Conservation (phyloP, 2,113 vertebrate genomes). For the Leptosomus discolor region DNA sequence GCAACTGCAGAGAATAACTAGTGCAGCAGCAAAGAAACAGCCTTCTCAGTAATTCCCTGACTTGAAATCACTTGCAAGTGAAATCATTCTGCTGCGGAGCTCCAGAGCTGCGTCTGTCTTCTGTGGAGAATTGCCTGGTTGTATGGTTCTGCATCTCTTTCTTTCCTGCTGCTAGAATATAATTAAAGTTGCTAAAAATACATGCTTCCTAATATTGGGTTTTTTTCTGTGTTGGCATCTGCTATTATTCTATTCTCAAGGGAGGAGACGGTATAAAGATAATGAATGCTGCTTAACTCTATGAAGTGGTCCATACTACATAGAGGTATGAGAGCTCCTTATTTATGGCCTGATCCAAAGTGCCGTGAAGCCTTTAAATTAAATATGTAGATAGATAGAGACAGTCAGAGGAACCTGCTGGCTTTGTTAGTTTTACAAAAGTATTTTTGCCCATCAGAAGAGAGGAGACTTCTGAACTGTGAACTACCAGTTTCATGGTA, state of each 20-base stretch:
- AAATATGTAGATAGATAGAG: no score
- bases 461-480: neutral
- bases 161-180: slow-evolving; percentile 40
- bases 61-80: neutral
- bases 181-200: slow-evolving; percentile 63
- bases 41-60: neutral
- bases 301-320: neutral
- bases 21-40: fast-evolving
- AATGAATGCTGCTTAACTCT: neutral
- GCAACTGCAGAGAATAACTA: neutral
- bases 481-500: neutral
- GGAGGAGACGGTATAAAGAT: neutral
- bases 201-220: neutral
- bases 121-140: neutral
- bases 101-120: neutral
- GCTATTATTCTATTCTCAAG: neutral
- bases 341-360: neutral
- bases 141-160: neutral
- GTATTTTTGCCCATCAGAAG: neutral
- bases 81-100: neutral
- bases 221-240: neutral
- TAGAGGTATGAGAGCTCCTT: neutral
- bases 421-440: neutral
- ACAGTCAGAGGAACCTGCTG: neutral
- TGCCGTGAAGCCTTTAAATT: neutral